Percentiles rank a stretch among this genome's conserved stretches.
Conservation (phyloP, 2,797 vertebrate genomes). For the Urocyon cinereoargenteus region DNA sequence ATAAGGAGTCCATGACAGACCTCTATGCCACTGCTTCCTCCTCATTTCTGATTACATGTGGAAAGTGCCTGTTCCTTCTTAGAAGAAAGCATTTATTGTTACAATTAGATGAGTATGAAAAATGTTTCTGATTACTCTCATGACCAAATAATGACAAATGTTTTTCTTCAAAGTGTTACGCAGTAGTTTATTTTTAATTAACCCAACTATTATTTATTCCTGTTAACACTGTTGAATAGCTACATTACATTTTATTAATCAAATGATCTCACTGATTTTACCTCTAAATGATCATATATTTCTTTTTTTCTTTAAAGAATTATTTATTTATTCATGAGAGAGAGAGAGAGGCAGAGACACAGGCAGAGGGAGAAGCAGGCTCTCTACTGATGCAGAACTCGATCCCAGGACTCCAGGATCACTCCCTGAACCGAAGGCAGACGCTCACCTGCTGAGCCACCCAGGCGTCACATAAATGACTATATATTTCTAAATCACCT, state of each 20-base stretch:
- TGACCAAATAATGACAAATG: background rate
- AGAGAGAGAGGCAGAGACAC: too few relatives aligned
- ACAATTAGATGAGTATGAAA: background rate
- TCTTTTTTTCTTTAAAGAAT: background rate
- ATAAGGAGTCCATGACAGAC: background rate
- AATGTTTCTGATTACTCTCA: constrained; percentile 23
- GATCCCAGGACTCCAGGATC: too few relatives aligned
- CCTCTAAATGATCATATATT: background rate
- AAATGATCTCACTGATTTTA: background rate
- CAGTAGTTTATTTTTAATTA: constrained; percentile 36
- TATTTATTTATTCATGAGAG: too few relatives aligned
- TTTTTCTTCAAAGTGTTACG: background rate
- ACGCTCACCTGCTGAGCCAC: too few relatives aligned
- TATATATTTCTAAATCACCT: background rate
- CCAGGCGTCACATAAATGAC: background rate
- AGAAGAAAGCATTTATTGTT: constrained; percentile 47
- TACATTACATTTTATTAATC: constrained; percentile 45
- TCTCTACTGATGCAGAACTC: too few relatives aligned
- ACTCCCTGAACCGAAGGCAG: too few relatives aligned
- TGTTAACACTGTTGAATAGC: background rate
- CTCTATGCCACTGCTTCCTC: background rate
- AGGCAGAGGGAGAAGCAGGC: too few relatives aligned
- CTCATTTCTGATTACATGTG: background rate
- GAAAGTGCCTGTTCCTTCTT: background rate
- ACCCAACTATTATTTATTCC: constrained; percentile 30